These are phyloP conservation scores for Nemoura dubitans DNA, from an alignment of 2,888 invertebrate genomes.

Conservation along the genomic window DNA sequence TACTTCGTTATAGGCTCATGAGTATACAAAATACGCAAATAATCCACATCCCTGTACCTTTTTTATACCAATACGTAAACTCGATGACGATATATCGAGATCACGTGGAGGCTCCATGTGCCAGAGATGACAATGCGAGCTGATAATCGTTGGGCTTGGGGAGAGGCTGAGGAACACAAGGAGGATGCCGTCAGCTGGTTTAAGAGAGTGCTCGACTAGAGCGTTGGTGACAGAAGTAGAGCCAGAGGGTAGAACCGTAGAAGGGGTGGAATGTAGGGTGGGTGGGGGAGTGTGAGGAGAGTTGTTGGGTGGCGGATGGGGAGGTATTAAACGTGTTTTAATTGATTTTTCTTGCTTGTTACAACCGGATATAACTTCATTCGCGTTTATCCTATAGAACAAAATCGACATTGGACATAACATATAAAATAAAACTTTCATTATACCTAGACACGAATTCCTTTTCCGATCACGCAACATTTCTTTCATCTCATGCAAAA, in stretches of 20 bases:
- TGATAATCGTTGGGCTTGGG: not conserved
- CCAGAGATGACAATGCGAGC: not conserved
- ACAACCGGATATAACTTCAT: too few relatives aligned
- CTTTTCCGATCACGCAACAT: too few relatives aligned
- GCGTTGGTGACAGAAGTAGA: not conserved
- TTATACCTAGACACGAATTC: too few relatives aligned
- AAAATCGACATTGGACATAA: too few relatives aligned
- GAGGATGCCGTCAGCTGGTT: constrained; percentile 12
- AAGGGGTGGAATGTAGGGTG: not conserved
- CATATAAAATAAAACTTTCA: too few relatives aligned
- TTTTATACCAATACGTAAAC: too few relatives aligned
- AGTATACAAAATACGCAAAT: too few relatives aligned
- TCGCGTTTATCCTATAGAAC: too few relatives aligned
- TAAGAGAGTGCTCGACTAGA: not conserved
- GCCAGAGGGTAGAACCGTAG: not conserved
- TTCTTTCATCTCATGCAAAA: not conserved
- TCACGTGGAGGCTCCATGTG: too few relatives aligned
- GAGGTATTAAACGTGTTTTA: not conserved
- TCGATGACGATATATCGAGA: too few relatives aligned
- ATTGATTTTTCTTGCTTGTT: not conserved
- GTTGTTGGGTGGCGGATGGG: not conserved
- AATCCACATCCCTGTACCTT: too few relatives aligned
- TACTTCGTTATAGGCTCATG: too few relatives aligned
- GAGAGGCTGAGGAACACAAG: not conserved
- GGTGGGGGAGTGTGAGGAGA: not conserved